phyloP scores from a whole-genome alignment of 2,797 vertebrate genomes.

The Smutsia gigantea region DNA sequence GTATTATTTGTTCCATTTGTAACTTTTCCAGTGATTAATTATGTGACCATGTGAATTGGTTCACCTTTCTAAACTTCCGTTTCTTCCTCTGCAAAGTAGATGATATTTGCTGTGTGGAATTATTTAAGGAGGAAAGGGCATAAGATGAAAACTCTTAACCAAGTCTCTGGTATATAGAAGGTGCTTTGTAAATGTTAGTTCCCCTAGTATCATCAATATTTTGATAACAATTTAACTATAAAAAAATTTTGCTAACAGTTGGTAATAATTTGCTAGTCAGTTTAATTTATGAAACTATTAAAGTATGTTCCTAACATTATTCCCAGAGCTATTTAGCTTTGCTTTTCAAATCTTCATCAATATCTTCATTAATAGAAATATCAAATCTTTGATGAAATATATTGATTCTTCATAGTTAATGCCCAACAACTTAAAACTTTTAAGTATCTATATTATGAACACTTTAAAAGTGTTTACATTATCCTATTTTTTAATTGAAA shows the following conservation, averaged over 20 bases:
- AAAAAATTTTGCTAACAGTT: too few species aligned
- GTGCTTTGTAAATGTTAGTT: slow-evolving; percentile 39
- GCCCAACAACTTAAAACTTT: not conserved
- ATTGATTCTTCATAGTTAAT: slow-evolving; percentile 27
- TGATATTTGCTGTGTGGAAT: slow-evolving; percentile 8
- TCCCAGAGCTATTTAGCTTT: not conserved
- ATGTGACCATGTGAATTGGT: not conserved
- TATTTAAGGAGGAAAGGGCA: not conserved
- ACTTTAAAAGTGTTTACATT: slow-evolving; percentile 29
- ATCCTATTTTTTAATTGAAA: not conserved
- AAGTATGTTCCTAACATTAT: slow-evolving; percentile 7
- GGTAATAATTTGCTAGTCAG: too few species aligned
- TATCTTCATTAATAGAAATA: slow-evolving; percentile 1
- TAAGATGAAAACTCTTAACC: slow-evolving; percentile 25
- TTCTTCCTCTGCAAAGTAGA: slow-evolving; percentile 11
- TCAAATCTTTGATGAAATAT: not conserved
- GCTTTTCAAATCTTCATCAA: slow-evolving; percentile 42
- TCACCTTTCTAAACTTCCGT: slow-evolving; percentile 33
- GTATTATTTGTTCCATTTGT: slow-evolving; percentile 38
- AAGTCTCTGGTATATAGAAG: not conserved
- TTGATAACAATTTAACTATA: not conserved
- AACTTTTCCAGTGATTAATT: slow-evolving; percentile 38
- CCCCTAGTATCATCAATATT: slow-evolving; percentile 30
- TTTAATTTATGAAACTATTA: slow-evolving; percentile 8
- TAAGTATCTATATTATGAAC: not conserved